Evolutionary conservation across 2,113 vertebrate genomes (phyloP).

Genomic region (Polypterus senegalus): DNA sequence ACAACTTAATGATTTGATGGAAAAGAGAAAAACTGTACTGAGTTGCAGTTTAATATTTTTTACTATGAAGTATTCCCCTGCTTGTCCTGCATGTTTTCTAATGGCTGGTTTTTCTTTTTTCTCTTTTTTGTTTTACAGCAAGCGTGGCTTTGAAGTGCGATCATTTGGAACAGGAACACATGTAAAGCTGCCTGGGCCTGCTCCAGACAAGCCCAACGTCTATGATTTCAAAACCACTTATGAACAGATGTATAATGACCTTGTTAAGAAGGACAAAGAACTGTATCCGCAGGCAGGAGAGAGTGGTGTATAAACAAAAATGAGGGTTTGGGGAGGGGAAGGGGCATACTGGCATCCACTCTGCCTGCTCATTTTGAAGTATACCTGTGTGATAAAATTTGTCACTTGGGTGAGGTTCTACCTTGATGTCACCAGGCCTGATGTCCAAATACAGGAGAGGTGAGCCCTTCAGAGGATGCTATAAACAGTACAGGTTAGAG

Average conservation of each 20-base stretch:
- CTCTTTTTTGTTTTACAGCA: constrained; percentile 61
- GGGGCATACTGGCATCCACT: too few species aligned
- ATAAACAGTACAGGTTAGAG: too few species aligned
- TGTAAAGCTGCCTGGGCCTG: constrained; percentile 90
- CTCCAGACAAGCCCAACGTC: constrained; percentile 96
- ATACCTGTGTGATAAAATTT: too few species aligned
- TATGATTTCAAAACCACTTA: constrained; percentile 99
- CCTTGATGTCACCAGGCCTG: too few species aligned
- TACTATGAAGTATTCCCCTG: neutral
- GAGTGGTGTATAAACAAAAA: too few species aligned
- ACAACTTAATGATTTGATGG: neutral
- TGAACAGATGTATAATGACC: constrained; percentile 99
- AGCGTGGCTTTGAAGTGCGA: constrained; percentile 88
- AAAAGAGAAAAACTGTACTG: neutral
- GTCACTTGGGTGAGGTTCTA: too few species aligned
- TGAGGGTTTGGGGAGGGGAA: too few species aligned
- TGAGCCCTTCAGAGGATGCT: too few species aligned
- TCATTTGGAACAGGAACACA: constrained; percentile 94
- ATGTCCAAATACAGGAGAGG: too few species aligned
- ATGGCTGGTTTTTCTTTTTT: constrained; percentile 2
- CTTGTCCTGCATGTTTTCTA: neutral
- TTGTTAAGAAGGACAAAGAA: constrained; percentile 99
- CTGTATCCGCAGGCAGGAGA: constrained; percentile 74
- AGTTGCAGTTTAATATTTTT: neutral
- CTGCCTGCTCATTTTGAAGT: too few species aligned